These are phyloP conservation scores for Zaprionus obscuricornis DNA, from an alignment of 2,888 invertebrate species.

Conservation along the genomic window DNA sequence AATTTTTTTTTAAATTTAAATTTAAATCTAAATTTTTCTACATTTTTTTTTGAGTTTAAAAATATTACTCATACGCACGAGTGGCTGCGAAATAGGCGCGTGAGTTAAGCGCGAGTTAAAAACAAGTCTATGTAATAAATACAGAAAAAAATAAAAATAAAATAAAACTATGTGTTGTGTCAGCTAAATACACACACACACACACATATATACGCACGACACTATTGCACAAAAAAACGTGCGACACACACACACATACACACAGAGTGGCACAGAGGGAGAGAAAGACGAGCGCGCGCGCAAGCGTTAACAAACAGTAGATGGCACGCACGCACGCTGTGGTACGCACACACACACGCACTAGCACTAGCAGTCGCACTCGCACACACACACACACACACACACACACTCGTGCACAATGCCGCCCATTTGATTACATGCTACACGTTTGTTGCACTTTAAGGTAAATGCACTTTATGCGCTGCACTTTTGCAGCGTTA, in stretches of 20 bases:
- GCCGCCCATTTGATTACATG: conserved; percentile 49
- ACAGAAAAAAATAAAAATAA: not conserved
- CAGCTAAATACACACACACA: no score
- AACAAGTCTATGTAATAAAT: conserved; percentile 47
- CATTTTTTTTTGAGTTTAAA: conserved; percentile 5
- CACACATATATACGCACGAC: no score
- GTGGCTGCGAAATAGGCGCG: conserved; percentile 20
- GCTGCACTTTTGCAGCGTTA: conserved; percentile 18
- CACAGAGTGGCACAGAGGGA: no score
- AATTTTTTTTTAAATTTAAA: not conserved
- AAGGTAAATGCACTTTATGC: conserved; percentile 78
- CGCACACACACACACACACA: conserved; percentile 20
- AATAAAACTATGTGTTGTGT: conserved; percentile 35
- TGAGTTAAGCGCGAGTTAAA: conserved; percentile 48
- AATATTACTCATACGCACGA: conserved; percentile 62
- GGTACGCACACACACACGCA: no score
- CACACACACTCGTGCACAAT: not conserved
- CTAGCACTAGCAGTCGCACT: conserved; percentile 63
- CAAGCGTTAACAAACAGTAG: no score
- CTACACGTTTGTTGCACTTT: conserved; percentile 55
- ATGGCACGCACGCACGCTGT: no score
- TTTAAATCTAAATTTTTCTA: conserved; percentile 22
- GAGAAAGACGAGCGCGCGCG: no score
- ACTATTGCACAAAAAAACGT: conserved; percentile 71
- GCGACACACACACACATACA: conserved; percentile 58